These are phyloP conservation scores for Plecturocebus donacophilus DNA, from an alignment of 2,113 vertebrate genomes.

Conservation along the genomic window DNA sequence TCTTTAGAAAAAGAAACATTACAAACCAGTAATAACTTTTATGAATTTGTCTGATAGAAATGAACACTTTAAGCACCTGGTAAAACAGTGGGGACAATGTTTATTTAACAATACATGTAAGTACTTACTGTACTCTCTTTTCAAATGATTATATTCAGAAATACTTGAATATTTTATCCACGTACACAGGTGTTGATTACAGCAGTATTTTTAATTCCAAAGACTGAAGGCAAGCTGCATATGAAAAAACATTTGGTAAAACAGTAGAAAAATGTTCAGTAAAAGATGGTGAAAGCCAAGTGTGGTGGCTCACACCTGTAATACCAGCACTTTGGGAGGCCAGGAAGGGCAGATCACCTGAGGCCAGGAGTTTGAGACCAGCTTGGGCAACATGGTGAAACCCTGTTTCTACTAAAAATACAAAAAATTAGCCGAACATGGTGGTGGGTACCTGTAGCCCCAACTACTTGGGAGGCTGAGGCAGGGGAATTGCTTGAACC, in stretches of 20 bases:
- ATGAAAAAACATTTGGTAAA: conserved; percentile 6
- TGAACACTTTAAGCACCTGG: background rate
- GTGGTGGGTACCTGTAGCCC: too few relatives aligned
- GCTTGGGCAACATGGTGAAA: too few relatives aligned
- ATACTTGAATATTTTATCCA: background rate
- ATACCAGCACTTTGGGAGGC: too few relatives aligned
- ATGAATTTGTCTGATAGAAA: conserved; percentile 20
- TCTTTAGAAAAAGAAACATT: background rate
- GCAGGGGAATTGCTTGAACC: too few relatives aligned
- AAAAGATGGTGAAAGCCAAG: background rate
- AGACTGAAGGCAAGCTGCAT: background rate
- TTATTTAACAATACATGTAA: background rate
- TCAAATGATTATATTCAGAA: background rate
- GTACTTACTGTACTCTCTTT: background rate
- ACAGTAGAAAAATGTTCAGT: conserved; percentile 5
- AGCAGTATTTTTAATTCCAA: background rate
- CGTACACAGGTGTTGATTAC: background rate
- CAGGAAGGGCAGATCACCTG: too few relatives aligned
- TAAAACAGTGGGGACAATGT: background rate
- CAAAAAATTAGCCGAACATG: too few relatives aligned
- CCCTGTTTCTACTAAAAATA: too few relatives aligned
- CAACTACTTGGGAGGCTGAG: too few relatives aligned
- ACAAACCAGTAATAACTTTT: background rate
- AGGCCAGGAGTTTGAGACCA: too few relatives aligned
- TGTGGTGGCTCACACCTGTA: too few relatives aligned